A percentile compares a stretch with the other conserved stretches of the same genome.
These are phyloP conservation scores for Orbicella faveolata DNA, from an alignment of 64 coral and sea anemone species.

Conservation along the genomic window DNA sequence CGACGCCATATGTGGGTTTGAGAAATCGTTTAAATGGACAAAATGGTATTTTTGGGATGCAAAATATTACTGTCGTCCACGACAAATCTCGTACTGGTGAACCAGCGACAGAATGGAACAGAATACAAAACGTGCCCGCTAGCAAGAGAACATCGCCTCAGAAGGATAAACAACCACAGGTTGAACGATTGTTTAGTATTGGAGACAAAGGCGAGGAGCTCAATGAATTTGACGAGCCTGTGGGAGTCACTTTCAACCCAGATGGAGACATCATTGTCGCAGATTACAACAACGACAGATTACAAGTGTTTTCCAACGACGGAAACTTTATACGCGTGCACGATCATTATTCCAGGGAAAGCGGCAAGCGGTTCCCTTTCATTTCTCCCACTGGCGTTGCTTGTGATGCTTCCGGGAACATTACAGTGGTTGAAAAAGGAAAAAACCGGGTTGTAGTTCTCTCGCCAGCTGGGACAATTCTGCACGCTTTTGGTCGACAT, in stretches of 20 bases:
- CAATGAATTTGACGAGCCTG: constrained; percentile 62
- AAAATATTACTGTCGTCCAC: neutral
- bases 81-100: neutral
- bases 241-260: constrained; percentile 52
- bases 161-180: neutral
- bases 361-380: constrained; percentile 27
- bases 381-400: constrained; percentile 53
- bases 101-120: neutral
- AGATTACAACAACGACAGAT: constrained; percentile 78
- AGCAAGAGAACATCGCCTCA: neutral
- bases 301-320: constrained; percentile 60
- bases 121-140: neutral
- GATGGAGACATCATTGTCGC: constrained; percentile 68
- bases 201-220: constrained; percentile 16
- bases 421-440: constrained; percentile 42
- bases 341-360: constrained; percentile 34
- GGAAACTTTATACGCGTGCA: constrained; percentile 54
- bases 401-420: constrained; percentile 39
- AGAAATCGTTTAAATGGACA: constrained; percentile 12
- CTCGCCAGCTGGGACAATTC: constrained; percentile 6
- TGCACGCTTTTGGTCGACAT: constrained; percentile 60
- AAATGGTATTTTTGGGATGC: constrained; percentile 34
- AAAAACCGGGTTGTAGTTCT: constrained; percentile 48
- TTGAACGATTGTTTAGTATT: neutral
- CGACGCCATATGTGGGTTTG: neutral